Conservation (phyloP, 2,888 invertebrate genomes). For the Drosophila maculinotata region DNA sequence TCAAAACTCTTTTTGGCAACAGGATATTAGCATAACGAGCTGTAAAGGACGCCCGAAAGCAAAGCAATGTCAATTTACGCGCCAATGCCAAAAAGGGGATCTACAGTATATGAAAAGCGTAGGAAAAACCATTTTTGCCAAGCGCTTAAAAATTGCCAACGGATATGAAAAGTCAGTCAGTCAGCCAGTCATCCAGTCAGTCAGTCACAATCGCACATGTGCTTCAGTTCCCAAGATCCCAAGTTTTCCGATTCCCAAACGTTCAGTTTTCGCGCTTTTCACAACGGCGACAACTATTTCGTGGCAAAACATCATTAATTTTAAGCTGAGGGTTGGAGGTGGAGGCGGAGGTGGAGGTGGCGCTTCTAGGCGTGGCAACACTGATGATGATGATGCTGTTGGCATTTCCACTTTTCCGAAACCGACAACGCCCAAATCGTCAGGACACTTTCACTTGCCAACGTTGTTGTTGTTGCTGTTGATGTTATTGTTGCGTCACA, state of each 20-base stretch:
- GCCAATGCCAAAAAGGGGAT: conserved; percentile 20
- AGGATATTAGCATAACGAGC: conserved; percentile 77
- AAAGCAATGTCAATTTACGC: conserved; percentile 78
- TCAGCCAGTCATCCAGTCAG: conserved; percentile 19
- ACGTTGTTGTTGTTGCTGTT: conserved; percentile 23
- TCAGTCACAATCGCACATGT: conserved; percentile 72
- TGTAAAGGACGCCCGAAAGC: conserved; percentile 52
- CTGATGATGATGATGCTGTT: conserved; percentile 57
- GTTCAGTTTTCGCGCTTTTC: conserved; percentile 35
- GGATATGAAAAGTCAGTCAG: conserved; percentile 72
- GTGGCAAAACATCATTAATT: conserved; percentile 81
- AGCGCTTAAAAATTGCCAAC: conserved; percentile 75
- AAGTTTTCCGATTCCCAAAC: conserved; percentile 21
- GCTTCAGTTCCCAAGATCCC: conserved; percentile 73
- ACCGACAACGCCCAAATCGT: conserved; percentile 63
- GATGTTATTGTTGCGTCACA: conserved; percentile 45
- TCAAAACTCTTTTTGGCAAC: conserved; percentile 75
- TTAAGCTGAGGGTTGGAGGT: conserved; percentile 40
- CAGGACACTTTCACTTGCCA: conserved; percentile 63
- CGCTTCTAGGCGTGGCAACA: conserved; percentile 47
- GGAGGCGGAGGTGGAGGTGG: too few species aligned
- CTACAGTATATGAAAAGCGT: conserved; percentile 10
- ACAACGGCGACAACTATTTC: conserved; percentile 59
- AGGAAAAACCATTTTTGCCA: conserved; percentile 48
- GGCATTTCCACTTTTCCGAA: conserved; percentile 44